These are phyloP conservation scores for Lasiurus cinereus DNA, from an alignment of 2,113 vertebrate species.

Conservation along the genomic window DNA sequence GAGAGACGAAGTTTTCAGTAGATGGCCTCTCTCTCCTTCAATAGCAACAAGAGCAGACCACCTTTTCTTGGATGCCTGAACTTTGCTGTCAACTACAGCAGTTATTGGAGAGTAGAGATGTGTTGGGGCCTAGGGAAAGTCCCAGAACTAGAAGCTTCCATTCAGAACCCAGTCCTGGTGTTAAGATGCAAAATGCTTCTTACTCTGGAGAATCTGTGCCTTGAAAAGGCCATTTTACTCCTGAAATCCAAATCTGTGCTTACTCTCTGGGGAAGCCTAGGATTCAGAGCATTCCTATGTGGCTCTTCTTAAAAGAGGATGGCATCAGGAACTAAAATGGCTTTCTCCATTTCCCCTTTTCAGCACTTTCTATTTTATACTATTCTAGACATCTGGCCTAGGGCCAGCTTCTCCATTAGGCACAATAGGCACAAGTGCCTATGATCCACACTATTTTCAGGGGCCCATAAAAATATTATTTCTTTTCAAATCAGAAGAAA, in stretches of 20 bases:
- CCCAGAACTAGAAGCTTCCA: background rate
- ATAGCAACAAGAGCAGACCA: background rate
- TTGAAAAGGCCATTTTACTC: background rate
- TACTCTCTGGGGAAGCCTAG: background rate
- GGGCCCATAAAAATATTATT: slow-evolving; percentile 35
- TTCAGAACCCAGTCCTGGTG: background rate
- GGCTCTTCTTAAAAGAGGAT: background rate
- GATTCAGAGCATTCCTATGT: background rate
- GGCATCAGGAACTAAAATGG: too few species aligned
- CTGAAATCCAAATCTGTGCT: slow-evolving; percentile 36
- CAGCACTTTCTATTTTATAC: background rate
- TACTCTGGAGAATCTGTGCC: background rate
- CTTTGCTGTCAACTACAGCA: background rate
- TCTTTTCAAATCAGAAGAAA: slow-evolving; percentile 59
- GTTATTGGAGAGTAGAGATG: background rate
- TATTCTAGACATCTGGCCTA: slow-evolving; percentile 36
- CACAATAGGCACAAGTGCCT: background rate
- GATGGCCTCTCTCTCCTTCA: background rate
- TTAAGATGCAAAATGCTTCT: background rate
- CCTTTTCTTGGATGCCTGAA: background rate
- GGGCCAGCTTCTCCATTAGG: slow-evolving; percentile 20
- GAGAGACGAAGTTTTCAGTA: background rate
- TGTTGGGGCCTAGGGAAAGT: background rate
- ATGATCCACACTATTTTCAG: background rate
- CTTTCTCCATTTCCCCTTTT: background rate